Evolutionary conservation across 92 coral and sea anemone genomes (phyloP).

Genomic region (Virgularia gustaviana): DNA sequence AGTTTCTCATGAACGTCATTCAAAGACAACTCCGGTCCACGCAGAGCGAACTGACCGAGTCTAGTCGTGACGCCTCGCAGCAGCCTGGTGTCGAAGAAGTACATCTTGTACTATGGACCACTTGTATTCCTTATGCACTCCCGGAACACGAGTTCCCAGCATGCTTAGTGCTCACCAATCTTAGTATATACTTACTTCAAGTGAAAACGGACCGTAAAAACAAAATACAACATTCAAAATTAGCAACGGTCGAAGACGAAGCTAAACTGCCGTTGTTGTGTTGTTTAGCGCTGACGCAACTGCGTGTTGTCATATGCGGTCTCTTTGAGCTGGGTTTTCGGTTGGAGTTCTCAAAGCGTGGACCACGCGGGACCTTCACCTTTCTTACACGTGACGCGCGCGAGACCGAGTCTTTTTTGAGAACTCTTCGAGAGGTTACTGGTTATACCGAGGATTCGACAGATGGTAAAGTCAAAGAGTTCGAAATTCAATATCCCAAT

Average conservation of each 20-base stretch:
- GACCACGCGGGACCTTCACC: conserved; percentile 89
- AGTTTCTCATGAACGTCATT: conserved; percentile 60
- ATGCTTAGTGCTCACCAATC: conserved; percentile 77
- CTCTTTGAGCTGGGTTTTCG: conserved; percentile 73
- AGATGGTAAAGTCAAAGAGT: too few relatives aligned
- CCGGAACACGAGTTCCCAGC: conserved; percentile 93
- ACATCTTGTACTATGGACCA: conserved; percentile 75
- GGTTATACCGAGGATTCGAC: conserved; percentile 45
- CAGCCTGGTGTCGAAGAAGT: conserved; percentile 45
- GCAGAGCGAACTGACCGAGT: conserved; percentile 23
- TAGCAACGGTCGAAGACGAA: conserved; percentile 50
- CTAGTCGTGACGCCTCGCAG: conserved; percentile 48
- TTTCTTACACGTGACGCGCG: conserved; percentile 88
- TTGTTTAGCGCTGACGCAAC: conserved; percentile 69
- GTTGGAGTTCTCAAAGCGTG: conserved; percentile 57
- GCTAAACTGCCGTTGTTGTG: conserved; percentile 66
- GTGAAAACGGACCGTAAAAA: conserved; percentile 43
- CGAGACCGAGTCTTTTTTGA: conserved; percentile 72
- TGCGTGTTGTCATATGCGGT: conserved; percentile 76
- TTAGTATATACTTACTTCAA: conserved; percentile 78
- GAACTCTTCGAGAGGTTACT: conserved; percentile 60
- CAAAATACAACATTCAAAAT: conserved; percentile 29
- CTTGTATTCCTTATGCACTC: conserved; percentile 89
- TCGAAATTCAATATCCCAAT: conserved; percentile 64
- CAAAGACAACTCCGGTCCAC: neutral